phyloP scores from a whole-genome alignment of 1,140 invertebrate genomes.

The Drosophila sproati region DNA sequence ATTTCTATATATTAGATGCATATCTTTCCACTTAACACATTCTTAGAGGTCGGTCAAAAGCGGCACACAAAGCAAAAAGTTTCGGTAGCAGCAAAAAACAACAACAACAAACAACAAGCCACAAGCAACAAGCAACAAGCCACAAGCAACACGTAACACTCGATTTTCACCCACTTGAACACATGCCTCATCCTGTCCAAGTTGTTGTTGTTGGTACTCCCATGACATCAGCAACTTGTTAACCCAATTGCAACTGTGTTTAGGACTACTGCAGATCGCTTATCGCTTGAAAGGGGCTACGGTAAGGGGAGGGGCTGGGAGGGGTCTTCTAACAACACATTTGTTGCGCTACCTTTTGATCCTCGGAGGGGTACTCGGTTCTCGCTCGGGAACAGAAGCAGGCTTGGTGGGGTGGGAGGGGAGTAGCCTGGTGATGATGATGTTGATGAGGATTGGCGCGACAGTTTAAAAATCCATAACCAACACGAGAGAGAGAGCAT shows the following conservation, averaged over 20 bases:
- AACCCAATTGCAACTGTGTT: constrained; percentile 76
- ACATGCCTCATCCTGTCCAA: neutral
- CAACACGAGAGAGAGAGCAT: constrained; percentile 63
- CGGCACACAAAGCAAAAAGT: constrained; percentile 5
- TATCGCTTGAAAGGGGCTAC: constrained; percentile 24
- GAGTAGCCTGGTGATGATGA: constrained; percentile 50
- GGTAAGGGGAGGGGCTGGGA: neutral
- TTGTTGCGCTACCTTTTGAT: constrained; percentile 65
- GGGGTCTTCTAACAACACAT: constrained; percentile 56
- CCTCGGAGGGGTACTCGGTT: constrained; percentile 50
- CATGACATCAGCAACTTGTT: constrained; percentile 78
- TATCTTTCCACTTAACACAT: constrained; percentile 9
- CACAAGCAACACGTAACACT: constrained; percentile 3
- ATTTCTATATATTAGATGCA: constrained; percentile 10
- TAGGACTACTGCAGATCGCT: constrained; percentile 54
- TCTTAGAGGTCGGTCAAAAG: constrained; percentile 11
- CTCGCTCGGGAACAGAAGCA: neutral
- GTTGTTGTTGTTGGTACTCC: constrained; percentile 42
- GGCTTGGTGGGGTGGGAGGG: neutral
- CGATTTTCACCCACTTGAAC: constrained; percentile 47
- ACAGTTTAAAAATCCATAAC: constrained; percentile 84
- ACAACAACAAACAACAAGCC: too few relatives aligned
- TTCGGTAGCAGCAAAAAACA: constrained; percentile 21
- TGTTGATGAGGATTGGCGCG: constrained; percentile 71
- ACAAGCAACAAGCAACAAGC: neutral